Conservation (phyloP, 2,888 invertebrate species). For the Drosophila nigricruria region DNA sequence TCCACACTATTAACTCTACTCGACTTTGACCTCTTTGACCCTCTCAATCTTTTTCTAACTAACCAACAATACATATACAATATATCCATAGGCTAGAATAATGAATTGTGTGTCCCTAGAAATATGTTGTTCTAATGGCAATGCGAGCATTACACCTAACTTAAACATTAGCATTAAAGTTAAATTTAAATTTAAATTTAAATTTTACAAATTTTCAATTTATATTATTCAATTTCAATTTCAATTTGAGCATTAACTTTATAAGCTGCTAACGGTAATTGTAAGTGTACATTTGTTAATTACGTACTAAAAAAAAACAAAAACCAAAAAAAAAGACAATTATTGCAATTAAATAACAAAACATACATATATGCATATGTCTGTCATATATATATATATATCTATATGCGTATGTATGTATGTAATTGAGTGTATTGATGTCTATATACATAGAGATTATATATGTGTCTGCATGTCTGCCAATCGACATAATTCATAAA, state of each 20-base stretch:
- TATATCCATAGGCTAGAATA: slow-evolving; percentile 79
- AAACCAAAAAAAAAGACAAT: slow-evolving; percentile 1
- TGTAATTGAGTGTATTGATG: slow-evolving; percentile 42
- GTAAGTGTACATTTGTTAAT: slow-evolving; percentile 77
- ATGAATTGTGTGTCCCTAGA: slow-evolving; percentile 65
- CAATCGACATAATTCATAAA: slow-evolving; percentile 15
- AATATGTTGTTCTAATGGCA: slow-evolving; percentile 36
- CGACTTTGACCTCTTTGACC: slow-evolving; percentile 32
- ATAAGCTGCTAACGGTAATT: slow-evolving; percentile 65
- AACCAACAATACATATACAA: slow-evolving; percentile 27
- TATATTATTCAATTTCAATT: slow-evolving; percentile 38
- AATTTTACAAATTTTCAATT: slow-evolving; percentile 36
- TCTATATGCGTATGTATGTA: slow-evolving; percentile 27
- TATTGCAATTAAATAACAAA: slow-evolving; percentile 53
- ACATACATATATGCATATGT: slow-evolving; percentile 25
- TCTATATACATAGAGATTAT: slow-evolving; percentile 36
- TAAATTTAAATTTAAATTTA: slow-evolving; percentile 27
- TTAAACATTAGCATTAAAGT: slow-evolving; percentile 31
- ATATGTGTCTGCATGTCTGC: slow-evolving; percentile 32
- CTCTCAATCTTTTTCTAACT: slow-evolving; percentile 42
- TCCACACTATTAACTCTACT: slow-evolving; percentile 28
- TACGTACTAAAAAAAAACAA: slow-evolving; percentile 52
- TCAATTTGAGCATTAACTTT: slow-evolving; percentile 32
- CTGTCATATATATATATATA: slow-evolving; percentile 6
- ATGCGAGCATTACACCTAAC: slow-evolving; percentile 38